Percentiles rank a stretch among this genome's conserved stretches.
Conservation (phyloP, 1,140 invertebrate species). For the Bombus picipes region DNA sequence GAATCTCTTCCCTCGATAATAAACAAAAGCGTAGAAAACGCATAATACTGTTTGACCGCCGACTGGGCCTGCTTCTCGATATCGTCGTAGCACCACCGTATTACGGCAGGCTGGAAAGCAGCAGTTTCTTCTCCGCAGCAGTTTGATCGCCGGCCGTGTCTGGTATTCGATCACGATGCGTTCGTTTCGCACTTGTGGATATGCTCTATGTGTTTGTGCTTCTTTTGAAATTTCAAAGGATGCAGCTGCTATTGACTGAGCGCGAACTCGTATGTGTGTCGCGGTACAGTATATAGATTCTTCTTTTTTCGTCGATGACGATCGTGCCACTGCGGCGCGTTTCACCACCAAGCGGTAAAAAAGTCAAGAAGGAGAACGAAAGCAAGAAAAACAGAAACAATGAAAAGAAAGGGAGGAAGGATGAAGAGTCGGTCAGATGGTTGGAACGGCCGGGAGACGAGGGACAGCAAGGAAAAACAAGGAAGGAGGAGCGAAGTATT, state of each 20-base stretch:
- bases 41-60: neutral
- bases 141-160: neutral
- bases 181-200: neutral
- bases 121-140: neutral
- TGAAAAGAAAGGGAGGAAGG: neutral
- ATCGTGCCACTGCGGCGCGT: conserved; percentile 40
- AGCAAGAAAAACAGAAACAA: neutral
- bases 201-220: neutral
- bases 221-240: conserved; percentile 31
- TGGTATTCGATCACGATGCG: conserved; percentile 2
- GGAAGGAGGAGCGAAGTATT: neutral
- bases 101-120: neutral
- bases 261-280: conserved; percentile 47
- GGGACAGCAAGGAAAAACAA: neutral
- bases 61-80: neutral
- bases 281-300: conserved; percentile 45
- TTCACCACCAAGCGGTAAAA: conserved; percentile 11
- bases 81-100: neutral
- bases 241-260: conserved; percentile 44
- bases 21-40: neutral
- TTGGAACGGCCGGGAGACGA: neutral
- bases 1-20: too few species aligned
- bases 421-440: neutral
- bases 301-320: conserved; percentile 51
- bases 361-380: neutral